Base-by-base conservation (phyloP, 1,140 invertebrate genomes). In the Pseudoatta argentina region DNA sequence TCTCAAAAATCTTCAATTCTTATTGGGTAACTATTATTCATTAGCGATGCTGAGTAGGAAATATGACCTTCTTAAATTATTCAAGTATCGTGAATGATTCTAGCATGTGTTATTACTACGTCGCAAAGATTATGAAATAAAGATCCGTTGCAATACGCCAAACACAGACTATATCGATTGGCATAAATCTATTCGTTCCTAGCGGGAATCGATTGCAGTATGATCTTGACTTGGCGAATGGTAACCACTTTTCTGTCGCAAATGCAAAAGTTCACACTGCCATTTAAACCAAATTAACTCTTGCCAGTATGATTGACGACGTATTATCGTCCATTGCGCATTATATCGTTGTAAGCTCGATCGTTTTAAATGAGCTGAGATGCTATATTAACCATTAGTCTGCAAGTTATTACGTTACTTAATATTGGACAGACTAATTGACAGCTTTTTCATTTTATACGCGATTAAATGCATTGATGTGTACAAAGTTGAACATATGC, bases 21-120 rank as follows among this genome's bases (percentile, higher is more conserved):
- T 53, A 27, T 39, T 8, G 10, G 30, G 48, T 12, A 59, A 24
- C 14, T 3, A 18, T 67, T 21, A 21, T 21, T 21, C 3, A n/a
- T 10, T 14, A 24, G 53, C 30, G 16, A 57, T 30, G 6, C 34
- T 51, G 21, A 57, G 18, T 51, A 30, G 51, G 10, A 81, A 81
- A 71, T 71, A 16, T 81, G 66, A 72, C 78, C 78, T 81, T 81
- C 66, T 55, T 64, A 18, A 89, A 89, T 89, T 89, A 89, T 89
- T 89, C 57, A 86, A 34, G 55, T 73, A 69, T 82, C 87, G 67
- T 86, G 77, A 82, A 89, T 89, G 78, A 86, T 78, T 82, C 34
- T 30, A 34, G 63, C 59, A 44, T 89, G 67, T 89, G 82, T 88
- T 88, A 83, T 91, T 87, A 71, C 61, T 75, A 82, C 57, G 51